phyloP scores from a whole-genome alignment of 1,140 invertebrate genomes.

The Catajapyx aquilonaris region DNA sequence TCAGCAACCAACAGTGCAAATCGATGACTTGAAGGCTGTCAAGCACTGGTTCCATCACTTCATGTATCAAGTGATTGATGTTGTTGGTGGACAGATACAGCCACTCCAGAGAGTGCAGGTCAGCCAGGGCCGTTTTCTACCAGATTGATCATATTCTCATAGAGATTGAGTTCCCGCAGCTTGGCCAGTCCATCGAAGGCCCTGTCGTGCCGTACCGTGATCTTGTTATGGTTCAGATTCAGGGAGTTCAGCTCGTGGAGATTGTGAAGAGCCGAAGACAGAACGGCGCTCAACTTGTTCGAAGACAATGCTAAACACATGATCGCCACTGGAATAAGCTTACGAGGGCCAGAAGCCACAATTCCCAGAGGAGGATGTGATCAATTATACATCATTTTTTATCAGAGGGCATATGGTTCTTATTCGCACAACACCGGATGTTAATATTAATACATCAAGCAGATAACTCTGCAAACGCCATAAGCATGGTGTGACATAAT shows the following conservation, averaged over 20 bases:
- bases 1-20: too few species aligned
- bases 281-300: conserved; percentile 50
- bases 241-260: conserved; percentile 63
- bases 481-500: too few species aligned
- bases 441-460: too few species aligned
- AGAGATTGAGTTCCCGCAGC: conserved; percentile 62
- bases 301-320: too few species aligned
- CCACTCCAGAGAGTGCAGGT: conserved; percentile 68
- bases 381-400: too few species aligned
- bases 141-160: conserved; percentile 72
- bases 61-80: conserved; percentile 51
- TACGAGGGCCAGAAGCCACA: too few species aligned
- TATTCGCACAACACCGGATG: too few species aligned
- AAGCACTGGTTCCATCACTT: conserved; percentile 68
- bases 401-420: too few species aligned
- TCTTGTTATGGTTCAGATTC: conserved; percentile 76
- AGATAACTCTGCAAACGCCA: too few species aligned
- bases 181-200: conserved; percentile 68
- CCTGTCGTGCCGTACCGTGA: conserved; percentile 44
- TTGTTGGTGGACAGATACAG: conserved; percentile 74
- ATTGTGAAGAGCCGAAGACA: conserved; percentile 50
- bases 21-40: conserved; percentile 66
- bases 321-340: too few species aligned
- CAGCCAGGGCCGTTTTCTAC: conserved; percentile 56
- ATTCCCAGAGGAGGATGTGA: too few species aligned